Evolutionary conservation across 2,797 vertebrate genomes (phyloP).

Genomic region (Salarias fasciatus): DNA sequence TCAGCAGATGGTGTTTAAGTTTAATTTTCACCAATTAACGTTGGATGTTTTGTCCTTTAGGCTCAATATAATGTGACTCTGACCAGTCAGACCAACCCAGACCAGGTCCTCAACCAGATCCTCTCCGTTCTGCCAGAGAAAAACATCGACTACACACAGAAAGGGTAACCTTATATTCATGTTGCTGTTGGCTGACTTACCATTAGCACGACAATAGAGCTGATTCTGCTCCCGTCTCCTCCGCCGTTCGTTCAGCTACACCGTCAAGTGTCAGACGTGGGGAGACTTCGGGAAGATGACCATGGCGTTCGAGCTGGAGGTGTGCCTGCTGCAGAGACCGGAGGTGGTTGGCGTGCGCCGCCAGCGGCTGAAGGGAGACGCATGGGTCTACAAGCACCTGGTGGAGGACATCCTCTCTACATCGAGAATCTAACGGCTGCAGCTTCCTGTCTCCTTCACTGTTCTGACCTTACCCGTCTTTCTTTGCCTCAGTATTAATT

Average conservation of each 20-base stretch:
- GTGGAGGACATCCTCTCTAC: slow-evolving; percentile 92
- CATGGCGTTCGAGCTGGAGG: slow-evolving; percentile 94
- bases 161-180: slow-evolving; percentile 84
- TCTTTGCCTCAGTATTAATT: slow-evolving; percentile 21
- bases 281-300: slow-evolving; percentile 93
- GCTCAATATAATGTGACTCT: slow-evolving; percentile 95
- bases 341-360: slow-evolving; percentile 89
- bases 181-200: no score
- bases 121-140: slow-evolving; percentile 87
- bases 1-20: no score
- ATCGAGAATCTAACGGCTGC: slow-evolving; percentile 80
- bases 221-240: neutral
- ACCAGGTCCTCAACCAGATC: slow-evolving; percentile 90
- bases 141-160: slow-evolving; percentile 90
- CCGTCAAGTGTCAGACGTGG: slow-evolving; percentile 89
- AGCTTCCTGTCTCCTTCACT: slow-evolving; percentile 2
- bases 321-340: slow-evolving; percentile 88
- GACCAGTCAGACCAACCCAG: slow-evolving; percentile 89
- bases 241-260: slow-evolving; percentile 81
- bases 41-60: slow-evolving; percentile 67
- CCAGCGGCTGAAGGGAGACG: slow-evolving; percentile 93
- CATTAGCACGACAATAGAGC: no score
- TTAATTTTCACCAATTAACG: no score
- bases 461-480: slow-evolving; percentile 35
- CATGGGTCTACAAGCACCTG: slow-evolving; percentile 96